phyloP scores from a whole-genome alignment of 2,797 vertebrate genomes.

The Poeciliopsis turneri region DNA sequence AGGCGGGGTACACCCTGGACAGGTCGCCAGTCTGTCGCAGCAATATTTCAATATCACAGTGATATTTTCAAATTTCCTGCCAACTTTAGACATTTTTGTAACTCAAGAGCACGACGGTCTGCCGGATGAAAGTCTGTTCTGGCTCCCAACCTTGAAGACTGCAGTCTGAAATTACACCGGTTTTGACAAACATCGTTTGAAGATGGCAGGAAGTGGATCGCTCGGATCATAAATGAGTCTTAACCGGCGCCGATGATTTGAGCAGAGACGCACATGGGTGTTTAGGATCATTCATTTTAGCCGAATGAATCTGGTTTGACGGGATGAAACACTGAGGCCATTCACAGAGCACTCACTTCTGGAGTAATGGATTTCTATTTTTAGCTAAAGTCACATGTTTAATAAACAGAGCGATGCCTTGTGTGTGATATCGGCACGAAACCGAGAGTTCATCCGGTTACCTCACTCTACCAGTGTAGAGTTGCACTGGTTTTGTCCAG shows the following conservation, averaged over 20 bases:
- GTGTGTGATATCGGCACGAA: slow-evolving; percentile 34
- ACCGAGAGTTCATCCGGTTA: neutral
- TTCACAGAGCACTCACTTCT: neutral
- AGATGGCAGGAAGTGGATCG: neutral
- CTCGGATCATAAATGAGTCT: too few relatives aligned
- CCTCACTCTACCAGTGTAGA: neutral
- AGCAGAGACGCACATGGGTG: neutral
- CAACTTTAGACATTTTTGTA: too few relatives aligned
- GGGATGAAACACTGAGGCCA: neutral
- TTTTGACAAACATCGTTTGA: neutral
- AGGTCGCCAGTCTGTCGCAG: too few relatives aligned
- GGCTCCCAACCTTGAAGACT: too few relatives aligned
- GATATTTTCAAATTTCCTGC: too few relatives aligned
- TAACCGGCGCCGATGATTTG: neutral
- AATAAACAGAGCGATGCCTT: slow-evolving; percentile 22
- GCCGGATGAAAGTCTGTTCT: too few relatives aligned
- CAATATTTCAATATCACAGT: too few relatives aligned
- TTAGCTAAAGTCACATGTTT: slow-evolving; percentile 5
- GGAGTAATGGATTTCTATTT: slow-evolving; percentile 2
- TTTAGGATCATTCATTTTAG: neutral
- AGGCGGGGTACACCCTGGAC: too few relatives aligned
- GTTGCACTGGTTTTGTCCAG: slow-evolving; percentile 4
- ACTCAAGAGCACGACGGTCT: too few relatives aligned
- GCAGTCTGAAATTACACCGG: too few relatives aligned
- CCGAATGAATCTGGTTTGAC: neutral